Base-by-base conservation (phyloP, 2,797 vertebrate genomes). In the Ctenopoma kingsleyae region DNA sequence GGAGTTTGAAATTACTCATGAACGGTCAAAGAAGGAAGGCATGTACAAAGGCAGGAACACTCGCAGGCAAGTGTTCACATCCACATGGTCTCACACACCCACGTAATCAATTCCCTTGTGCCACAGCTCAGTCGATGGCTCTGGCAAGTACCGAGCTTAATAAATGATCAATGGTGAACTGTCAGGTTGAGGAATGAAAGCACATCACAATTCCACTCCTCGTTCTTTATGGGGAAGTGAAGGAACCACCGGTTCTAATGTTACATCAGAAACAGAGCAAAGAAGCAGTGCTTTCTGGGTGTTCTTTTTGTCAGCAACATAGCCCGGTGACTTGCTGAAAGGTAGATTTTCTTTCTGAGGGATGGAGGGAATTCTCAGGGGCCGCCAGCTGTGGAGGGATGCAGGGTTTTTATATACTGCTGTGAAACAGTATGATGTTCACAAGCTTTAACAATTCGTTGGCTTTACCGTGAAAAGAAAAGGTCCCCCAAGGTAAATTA, bases 121-220 rank as follows among this genome's bases (percentile, higher is more conserved):
- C 50, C 61, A 54, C 49, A 56, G 55, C 52, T 60, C 68, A 80
- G 86, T 91, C 76, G 40, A 93, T 92, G 80, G 54, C 63, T 71
- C 66, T 58, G 51, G 77, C 58, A 38, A 74, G 74, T 49, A 61
- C 72, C 59, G 78, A 67, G 77, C 66, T 56, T 91, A 87, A 88
- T 86, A 69, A 87, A 85, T 88, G 86, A 93, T 92, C 87, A 81
- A 91, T 90, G 76, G 62, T 5, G 76, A 87, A 76, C 83, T 85
- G 91, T 90, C 89, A 88, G 73, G 66, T 83, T 81, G 85, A 90
- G 69, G 72, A 90, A 91, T 87, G 84, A 83, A 71, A 49, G 83
- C 80, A 81, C 79, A 62, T 91, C 81, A 69, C 59, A 27, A 41
- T 54, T 61, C 40, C 10, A 7, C 52, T 68, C 38, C 58, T 65